Base-by-base conservation (phyloP, 2,113 vertebrate species). In the Dendrocopos noguchii region DNA sequence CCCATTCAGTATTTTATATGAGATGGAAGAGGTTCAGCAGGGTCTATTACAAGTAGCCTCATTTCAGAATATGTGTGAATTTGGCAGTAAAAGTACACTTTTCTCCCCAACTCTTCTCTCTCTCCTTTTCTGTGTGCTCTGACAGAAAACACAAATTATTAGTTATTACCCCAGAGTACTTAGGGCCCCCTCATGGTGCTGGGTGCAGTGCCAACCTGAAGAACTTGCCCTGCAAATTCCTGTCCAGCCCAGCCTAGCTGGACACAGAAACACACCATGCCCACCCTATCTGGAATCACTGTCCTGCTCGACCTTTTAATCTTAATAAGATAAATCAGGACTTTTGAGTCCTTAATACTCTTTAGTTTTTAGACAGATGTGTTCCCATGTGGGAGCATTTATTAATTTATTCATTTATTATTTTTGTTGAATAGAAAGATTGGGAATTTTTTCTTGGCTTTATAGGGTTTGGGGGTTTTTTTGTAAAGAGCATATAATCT, bases 241-340 rank as follows among this genome's bases (percentile, higher is more conserved):
- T 75, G 47, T 16, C 47, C 16, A 15, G 29, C 8, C 12, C 57
- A 44, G 50, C 50, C 34, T 50, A 78, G 24, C 25, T 65, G 44
- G 12, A 61, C 2, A 3, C 31, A 75, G 59, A n/a, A 84, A 16
- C 53, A 50, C 9, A 7, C 20, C 10, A 4, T 61, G n/a, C 25
- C 27, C 4, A 0, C 33, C 7, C 20, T 84, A 29, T 29, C 34
- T 1, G 0, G 18, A 7, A 4, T 75, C 80, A n/a, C 44, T 81
- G 36, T 52, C 31, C 27, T 2, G 0, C 24, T 44, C n/a, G 13
- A 10, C 20, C 27, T 84, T 81, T 72, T 20, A 24, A n/a, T 3
- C 10, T 63, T 66, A 90, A 42, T 50, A 65, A 57, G 14, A n/a
- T 56, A 44, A 61, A 65, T 31, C 11, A 52, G 34, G 24, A 34